Percentiles rank a stretch among this genome's conserved stretches.
Conservation (phyloP, 2,888 invertebrate genomes). For the Philonicus albiceps region DNA sequence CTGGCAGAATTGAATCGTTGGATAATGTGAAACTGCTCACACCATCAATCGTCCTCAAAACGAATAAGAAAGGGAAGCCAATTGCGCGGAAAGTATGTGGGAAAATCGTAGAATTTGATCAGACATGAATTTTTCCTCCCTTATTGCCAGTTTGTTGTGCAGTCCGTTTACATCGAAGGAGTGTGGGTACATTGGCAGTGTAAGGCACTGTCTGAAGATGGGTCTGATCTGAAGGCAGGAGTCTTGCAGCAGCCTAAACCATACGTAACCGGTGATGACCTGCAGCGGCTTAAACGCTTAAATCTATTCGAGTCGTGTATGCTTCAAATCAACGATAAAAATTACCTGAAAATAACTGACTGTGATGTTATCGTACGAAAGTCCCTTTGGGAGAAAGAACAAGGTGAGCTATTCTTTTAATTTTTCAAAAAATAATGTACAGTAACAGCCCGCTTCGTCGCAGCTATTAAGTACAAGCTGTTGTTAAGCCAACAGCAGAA, state of each 20-base stretch:
- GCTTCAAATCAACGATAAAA: constrained; percentile 88
- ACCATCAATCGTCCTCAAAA: constrained; percentile 77
- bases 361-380: constrained; percentile 79
- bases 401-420: constrained; percentile 63
- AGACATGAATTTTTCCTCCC: background rate
- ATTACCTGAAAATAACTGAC: constrained; percentile 79
- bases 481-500: constrained; percentile 53
- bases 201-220: constrained; percentile 70
- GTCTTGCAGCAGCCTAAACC: constrained; percentile 73
- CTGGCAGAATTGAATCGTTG: constrained; percentile 76
- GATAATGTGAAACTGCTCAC: constrained; percentile 84
- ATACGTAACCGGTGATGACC: constrained; percentile 76
- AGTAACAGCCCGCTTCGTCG: background rate
- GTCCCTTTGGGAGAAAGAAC: constrained; percentile 78
- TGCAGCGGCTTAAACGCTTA: constrained; percentile 81
- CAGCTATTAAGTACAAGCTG: constrained; percentile 54
- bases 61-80: constrained; percentile 68
- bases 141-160: constrained; percentile 73
- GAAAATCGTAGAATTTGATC: background rate
- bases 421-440: background rate
- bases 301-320: constrained; percentile 89
- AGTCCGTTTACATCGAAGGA: constrained; percentile 80
- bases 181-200: constrained; percentile 91
- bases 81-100: constrained; percentile 66
- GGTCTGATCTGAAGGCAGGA: constrained; percentile 62